Base-by-base conservation (phyloP, 2,888 invertebrate species). In the Drosophila helvetica region DNA sequence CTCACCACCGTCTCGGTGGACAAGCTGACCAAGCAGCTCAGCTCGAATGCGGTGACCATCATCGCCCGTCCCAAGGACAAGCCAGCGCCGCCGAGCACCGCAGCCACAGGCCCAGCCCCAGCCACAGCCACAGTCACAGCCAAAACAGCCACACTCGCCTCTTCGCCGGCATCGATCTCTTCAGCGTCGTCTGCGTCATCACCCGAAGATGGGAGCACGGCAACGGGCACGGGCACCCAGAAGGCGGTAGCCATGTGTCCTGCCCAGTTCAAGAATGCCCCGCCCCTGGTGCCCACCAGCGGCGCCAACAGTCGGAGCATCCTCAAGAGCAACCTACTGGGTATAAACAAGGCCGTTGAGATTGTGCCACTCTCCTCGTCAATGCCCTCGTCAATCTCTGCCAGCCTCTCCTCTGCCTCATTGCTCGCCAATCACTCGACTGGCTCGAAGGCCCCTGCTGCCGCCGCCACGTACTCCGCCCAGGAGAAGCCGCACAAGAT, bases 31-130 rank as follows among this genome's bases (percentile, higher is more conserved):
- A 89, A 90, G 63, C 91, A 91, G 60, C 75, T 91, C 27, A 91
- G 90, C 61, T 89, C 91, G 3, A 91, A 91, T 77, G 91, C 91
- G 15, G 91, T 91, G 0, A 92, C 91, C 6, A 91, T 91, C 5
- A 92, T 87, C 17, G 90, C 92, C n/a, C 89, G 91, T 18, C 91
- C 92, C 67, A 90, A 90, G 67, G 89, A 89, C n/a, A 57, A 65
- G 76, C 47, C 69, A 46, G 38, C 22, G 12, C 54, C 38, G 22
- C 63, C 42, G 5, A 22, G n/a, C 17, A 27, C 50, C 3, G 6
- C 15, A 6, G 42, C 62, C 5, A 10, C 27, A 10, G 30, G 46
- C 47, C 17, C 86, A 45, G 12, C 12, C 33, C 77, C 65, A 25
- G 46, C 50, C 12, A n/a, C 51, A 17, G 62, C 46, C 25, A 27